Conservation (phyloP, 2,113 vertebrate species). For the Nothoprocta perdicaria region DNA sequence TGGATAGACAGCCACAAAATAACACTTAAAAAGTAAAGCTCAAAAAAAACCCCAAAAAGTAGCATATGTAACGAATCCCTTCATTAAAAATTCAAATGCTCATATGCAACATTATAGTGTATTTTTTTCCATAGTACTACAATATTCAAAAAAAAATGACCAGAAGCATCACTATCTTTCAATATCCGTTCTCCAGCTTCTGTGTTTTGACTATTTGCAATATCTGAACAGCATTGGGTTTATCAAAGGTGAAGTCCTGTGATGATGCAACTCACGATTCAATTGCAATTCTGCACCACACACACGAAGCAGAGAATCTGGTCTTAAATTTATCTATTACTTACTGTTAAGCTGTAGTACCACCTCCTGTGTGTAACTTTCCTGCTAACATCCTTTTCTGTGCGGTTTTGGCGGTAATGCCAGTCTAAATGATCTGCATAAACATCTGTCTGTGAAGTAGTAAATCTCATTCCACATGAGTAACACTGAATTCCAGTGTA, state of each 20-base stretch:
- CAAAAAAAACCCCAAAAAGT: background rate
- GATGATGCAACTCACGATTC: background rate
- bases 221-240: background rate
- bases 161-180: background rate
- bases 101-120: background rate
- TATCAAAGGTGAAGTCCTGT: background rate
- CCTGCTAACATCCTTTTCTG: slow-evolving; percentile 93
- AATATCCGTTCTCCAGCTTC: background rate
- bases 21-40: background rate
- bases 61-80: background rate
- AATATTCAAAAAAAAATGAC: background rate
- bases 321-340: slow-evolving; percentile 7
- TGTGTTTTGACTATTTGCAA: background rate
- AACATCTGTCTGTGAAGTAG: slow-evolving; percentile 92
- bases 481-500: slow-evolving; percentile 99
- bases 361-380: slow-evolving; percentile 95
- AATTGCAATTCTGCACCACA: background rate
- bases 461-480: slow-evolving; percentile 97
- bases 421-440: slow-evolving; percentile 98
- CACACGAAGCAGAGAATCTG: background rate
- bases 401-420: slow-evolving; percentile 98
- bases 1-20: background rate
- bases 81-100: background rate
- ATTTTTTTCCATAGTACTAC: background rate
- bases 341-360: slow-evolving; percentile 95